Conservation (phyloP, 1,140 invertebrate genomes). For the Scylla paramamosain region DNA sequence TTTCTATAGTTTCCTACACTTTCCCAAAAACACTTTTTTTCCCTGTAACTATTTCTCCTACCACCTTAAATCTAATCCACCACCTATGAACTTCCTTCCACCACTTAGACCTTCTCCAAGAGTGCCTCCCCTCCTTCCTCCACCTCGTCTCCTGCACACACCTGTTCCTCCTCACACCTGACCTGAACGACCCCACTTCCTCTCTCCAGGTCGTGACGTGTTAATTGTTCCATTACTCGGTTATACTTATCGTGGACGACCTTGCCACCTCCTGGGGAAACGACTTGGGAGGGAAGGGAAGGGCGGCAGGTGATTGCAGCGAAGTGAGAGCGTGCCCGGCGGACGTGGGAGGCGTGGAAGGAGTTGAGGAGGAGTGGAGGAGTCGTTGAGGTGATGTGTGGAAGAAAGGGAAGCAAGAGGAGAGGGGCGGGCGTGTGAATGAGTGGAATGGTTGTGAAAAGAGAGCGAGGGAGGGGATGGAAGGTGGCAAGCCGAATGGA, state of each 20-base stretch:
- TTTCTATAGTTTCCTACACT: too few relatives aligned
- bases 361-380: not conserved
- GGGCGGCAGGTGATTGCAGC: too few relatives aligned
- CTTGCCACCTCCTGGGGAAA: not conserved
- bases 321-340: too few relatives aligned
- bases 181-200: not conserved
- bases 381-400: not conserved
- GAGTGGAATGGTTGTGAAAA: slow-evolving; percentile 1
- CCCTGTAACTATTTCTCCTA: too few relatives aligned
- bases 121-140: too few relatives aligned
- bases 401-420: not conserved
- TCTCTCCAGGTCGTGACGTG: not conserved
- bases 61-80: too few relatives aligned
- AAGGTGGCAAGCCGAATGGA: not conserved
- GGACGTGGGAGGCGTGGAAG: not conserved
- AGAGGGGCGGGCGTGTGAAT: not conserved
- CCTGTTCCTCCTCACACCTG: not conserved
- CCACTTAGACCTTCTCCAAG: too few relatives aligned
- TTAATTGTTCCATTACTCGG: slow-evolving; percentile 5
- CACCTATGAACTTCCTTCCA: too few relatives aligned
- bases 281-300: not conserved
- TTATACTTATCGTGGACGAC: not conserved
- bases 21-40: too few relatives aligned
- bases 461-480: not conserved
- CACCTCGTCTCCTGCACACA: not conserved